Evolutionary conservation across 2,888 invertebrate species (phyloP).

Genomic region (Dorcus hopei): DNA sequence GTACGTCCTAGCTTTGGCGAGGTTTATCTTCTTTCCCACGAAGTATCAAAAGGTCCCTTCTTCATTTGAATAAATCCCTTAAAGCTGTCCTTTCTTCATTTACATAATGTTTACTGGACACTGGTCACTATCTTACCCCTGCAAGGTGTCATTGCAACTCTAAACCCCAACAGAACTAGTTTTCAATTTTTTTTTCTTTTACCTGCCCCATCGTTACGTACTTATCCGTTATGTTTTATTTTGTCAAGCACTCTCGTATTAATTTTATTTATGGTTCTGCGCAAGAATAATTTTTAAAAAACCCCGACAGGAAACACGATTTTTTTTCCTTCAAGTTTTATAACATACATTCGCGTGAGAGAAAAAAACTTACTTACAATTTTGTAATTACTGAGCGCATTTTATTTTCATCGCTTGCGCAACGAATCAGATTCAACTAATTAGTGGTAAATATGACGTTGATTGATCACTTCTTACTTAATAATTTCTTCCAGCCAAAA

Average conservation of each 20-base stretch:
- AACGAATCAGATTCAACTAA: no score
- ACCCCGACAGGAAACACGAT: not conserved
- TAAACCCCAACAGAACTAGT: constrained; percentile 23
- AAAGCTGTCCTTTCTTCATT: constrained; percentile 35
- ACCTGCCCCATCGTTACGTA: constrained; percentile 13
- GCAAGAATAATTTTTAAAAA: no score
- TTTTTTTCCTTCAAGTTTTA: no score
- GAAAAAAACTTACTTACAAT: no score
- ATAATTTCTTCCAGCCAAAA: no score
- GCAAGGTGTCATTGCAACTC: constrained; percentile 24
- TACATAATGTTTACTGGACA: constrained; percentile 39
- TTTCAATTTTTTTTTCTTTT: constrained; percentile 12
- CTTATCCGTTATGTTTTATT: constrained; percentile 7
- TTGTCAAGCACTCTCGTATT: not conserved
- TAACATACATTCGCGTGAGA: no score
- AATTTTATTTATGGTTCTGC: no score
- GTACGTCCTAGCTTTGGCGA: constrained; percentile 14
- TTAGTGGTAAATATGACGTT: no score
- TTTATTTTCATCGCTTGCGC: no score
- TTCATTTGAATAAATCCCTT: constrained; percentile 41
- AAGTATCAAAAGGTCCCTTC: constrained; percentile 31
- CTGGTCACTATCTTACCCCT: constrained; percentile 28
- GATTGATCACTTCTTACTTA: no score
- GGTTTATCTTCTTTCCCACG: constrained; percentile 32
- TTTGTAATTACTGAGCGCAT: no score